Conservation (phyloP, 2,113 vertebrate genomes). For the Saccopteryx leptura region DNA sequence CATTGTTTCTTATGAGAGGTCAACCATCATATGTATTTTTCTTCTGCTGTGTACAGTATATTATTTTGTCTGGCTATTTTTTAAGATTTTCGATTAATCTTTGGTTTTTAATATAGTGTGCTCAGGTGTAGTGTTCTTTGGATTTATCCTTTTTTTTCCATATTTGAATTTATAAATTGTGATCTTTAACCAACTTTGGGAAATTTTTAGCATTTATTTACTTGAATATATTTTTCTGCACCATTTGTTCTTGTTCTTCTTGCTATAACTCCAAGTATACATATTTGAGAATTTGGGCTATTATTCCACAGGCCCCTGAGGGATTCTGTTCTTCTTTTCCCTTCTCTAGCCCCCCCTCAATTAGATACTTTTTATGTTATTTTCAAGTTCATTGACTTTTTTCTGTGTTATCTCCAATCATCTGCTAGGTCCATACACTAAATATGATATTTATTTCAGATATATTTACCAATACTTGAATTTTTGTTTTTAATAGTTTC, state of each 20-base stretch:
- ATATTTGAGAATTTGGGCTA: neutral
- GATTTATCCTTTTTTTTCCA: neutral
- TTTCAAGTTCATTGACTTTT: neutral
- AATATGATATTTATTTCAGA: conserved; percentile 35
- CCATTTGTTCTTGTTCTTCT: neutral
- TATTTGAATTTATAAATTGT: neutral
- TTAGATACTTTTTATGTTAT: neutral
- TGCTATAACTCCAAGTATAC: neutral
- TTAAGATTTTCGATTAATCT: conserved; percentile 1
- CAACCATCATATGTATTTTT: neutral
- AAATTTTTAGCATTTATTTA: neutral
- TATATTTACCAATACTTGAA: neutral
- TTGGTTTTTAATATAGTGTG: neutral
- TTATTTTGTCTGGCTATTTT: neutral
- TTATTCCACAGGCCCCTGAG: neutral
- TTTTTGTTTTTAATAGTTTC: conserved; percentile 20
- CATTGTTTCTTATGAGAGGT: neutral
- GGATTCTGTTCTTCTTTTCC: neutral
- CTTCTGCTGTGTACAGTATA: neutral
- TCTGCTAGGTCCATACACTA: neutral
- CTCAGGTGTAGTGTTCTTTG: neutral
- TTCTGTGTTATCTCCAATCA: neutral
- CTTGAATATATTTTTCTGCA: conserved; percentile 1
- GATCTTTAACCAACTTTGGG: neutral
- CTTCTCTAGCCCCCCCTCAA: neutral